Conservation (phyloP, 2,113 vertebrate genomes). For the Malurus elegans region DNA sequence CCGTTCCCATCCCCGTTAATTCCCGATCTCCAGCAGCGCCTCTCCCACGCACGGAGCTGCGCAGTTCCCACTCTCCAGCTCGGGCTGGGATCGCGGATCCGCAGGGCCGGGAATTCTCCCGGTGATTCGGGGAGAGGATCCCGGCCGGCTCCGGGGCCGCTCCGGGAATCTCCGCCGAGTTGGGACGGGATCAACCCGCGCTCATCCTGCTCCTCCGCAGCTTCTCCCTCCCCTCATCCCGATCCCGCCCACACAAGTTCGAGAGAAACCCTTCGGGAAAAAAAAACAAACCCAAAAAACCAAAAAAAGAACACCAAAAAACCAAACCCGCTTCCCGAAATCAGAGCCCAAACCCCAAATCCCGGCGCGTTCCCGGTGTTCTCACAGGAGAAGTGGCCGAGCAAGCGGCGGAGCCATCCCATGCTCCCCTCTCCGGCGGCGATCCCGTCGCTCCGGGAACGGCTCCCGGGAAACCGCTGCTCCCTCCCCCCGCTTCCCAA, state of each 20-base stretch:
- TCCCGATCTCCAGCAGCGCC: not conserved
- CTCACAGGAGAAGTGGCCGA: not conserved
- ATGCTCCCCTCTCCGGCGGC: not conserved
- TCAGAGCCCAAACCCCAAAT: not conserved
- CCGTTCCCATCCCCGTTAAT: fast-evolving
- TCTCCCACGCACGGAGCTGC: not conserved
- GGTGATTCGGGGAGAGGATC: not conserved
- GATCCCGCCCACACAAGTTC: not conserved
- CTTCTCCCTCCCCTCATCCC: not conserved
- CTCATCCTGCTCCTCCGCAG: not conserved
- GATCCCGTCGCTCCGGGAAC: not conserved
- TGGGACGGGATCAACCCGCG: not conserved
- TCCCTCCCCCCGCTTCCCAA: not conserved
- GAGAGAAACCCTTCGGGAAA: not conserved
- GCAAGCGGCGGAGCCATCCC: not conserved
- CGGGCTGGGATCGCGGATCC: not conserved
- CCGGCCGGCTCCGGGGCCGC: not conserved
- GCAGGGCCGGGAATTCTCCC: not conserved
- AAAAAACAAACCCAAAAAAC: too few relatives aligned
- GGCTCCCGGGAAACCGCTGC: not conserved
- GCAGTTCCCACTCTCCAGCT: not conserved
- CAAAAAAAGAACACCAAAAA: too few relatives aligned
- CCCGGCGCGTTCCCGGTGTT: not conserved
- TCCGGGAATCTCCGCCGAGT: not conserved
- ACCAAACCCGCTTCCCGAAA: too few relatives aligned